A percentile compares a stretch with the other conserved stretches of the same genome.
phyloP scores from a whole-genome alignment of 2,113 vertebrate genomes.

The Pterocles burchelli region DNA sequence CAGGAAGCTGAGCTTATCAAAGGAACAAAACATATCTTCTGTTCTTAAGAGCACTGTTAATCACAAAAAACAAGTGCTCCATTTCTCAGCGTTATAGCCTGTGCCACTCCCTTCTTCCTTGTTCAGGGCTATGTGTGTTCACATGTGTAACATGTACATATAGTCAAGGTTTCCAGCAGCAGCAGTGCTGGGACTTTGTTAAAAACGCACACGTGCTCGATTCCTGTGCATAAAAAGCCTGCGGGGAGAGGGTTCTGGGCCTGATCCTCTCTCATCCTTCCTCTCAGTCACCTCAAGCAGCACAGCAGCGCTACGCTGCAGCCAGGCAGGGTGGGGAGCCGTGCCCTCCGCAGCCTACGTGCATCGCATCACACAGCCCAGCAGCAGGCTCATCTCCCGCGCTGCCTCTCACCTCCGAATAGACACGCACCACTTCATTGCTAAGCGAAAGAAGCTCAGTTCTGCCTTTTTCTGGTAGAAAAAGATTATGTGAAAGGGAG shows the following conservation, averaged over 20 bases:
- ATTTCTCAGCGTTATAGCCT: neutral
- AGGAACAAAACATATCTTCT: neutral
- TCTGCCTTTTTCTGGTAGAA: neutral
- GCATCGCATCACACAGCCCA: conserved; percentile 5
- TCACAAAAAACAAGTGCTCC: neutral
- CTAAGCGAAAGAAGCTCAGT: neutral
- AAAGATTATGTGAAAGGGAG: neutral
- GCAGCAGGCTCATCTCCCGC: neutral
- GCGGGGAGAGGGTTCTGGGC: neutral
- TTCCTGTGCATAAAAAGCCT: neutral
- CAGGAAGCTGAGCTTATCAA: neutral
- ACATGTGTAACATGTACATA: accelerated
- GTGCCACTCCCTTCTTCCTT: neutral
- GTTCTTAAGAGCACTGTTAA: neutral
- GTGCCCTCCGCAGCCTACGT: conserved; percentile 42
- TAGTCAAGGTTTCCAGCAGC: neutral
- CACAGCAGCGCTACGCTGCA: neutral
- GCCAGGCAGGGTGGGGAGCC: neutral
- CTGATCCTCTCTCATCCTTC: neutral
- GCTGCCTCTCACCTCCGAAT: neutral
- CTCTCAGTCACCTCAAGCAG: neutral
- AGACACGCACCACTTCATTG: neutral
- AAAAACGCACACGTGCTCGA: accelerated
- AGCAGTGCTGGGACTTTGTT: neutral
- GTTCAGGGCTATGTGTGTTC: neutral